Evolutionary conservation across 2,888 invertebrate species (phyloP).

Genomic region (Atethmia centrago): DNA sequence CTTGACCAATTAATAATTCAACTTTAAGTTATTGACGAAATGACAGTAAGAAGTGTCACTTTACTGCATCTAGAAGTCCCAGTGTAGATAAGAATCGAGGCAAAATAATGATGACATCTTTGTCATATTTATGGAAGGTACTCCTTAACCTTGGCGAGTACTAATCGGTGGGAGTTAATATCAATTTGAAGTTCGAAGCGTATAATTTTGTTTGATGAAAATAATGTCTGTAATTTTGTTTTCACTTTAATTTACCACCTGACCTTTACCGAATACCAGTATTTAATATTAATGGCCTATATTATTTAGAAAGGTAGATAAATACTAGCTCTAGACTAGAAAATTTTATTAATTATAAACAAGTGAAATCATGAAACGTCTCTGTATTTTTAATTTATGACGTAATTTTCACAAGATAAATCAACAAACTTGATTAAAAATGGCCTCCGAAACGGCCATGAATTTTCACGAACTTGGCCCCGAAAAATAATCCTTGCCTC

Average conservation of each 20-base stretch:
- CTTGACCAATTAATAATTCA: no score
- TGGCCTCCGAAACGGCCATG: conserved; percentile 19
- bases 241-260: conserved; percentile 18
- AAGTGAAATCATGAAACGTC: not conserved
- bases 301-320: not conserved
- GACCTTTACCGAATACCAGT: not conserved
- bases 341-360: not conserved
- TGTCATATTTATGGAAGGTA: not conserved
- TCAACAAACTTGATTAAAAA: conserved; percentile 15
- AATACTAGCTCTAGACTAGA: not conserved
- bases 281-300: not conserved
- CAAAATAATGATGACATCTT: not conserved
- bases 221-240: not conserved
- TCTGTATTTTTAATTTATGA: not conserved
- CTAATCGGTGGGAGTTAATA: not conserved
- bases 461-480: conserved; percentile 14
- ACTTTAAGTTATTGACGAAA: no score
- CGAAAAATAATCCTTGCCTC: conserved; percentile 32
- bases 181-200: not conserved
- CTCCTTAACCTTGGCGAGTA: conserved; percentile 1
- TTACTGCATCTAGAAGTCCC: no score
- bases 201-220: conserved; percentile 6
- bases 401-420: conserved; percentile 1
- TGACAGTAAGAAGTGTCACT: no score
- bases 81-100: not conserved